Evolutionary conservation across 2,113 vertebrate species (phyloP), one percentile per base, ranked within the genome.

Genomic region (Cricetomys ansorgei): DNA sequence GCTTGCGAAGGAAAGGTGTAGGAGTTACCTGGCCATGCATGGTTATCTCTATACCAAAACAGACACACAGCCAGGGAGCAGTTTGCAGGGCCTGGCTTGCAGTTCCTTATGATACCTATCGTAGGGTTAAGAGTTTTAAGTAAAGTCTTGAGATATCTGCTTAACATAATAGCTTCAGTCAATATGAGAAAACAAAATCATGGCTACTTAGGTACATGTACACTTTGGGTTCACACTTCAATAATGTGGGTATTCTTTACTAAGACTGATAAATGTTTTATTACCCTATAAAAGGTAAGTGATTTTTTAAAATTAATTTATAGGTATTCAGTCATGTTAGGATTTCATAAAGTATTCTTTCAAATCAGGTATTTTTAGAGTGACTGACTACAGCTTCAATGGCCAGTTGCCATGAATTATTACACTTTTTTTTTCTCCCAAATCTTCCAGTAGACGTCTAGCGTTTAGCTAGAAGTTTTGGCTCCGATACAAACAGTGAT

Each of bases 401-500:
- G 98, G 98, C 98, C 97, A 97, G 93, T 95, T 98, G 98, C 98
- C 98, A 99, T 97, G 97, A 97, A 98, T 98, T 98, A 98, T 98
- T 98, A 98, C 98, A 98, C 93, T 97, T 98, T 98, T 21, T 81
- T 7, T 76, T 84, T 94, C 92, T 98, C 98, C 98, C 97, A 98
- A 98, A 98, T 98, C 98, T 98, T 98, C 98, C 96, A 98, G 98
- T 98, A 98, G 98, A 98, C 97, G 97, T 98, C 98, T 98, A 98
- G 98, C 98, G 99, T 98, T 98, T 98, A 99, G 97, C 98, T 98
- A 98, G 99, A 98, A 98, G 98, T 98, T 97, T 98, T 99, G 99
- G 99, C 99, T 98, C 85, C 21, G 96, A 97, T 98, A 99, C 99
- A 99, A 98, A 98, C 97, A 98, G 97, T 99, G 99, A 99, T 99